Evolutionary conservation across 2,113 vertebrate species (phyloP), one percentile per base, ranked within the genome.

Genomic region (Ornithorhynchus anatinus): DNA sequence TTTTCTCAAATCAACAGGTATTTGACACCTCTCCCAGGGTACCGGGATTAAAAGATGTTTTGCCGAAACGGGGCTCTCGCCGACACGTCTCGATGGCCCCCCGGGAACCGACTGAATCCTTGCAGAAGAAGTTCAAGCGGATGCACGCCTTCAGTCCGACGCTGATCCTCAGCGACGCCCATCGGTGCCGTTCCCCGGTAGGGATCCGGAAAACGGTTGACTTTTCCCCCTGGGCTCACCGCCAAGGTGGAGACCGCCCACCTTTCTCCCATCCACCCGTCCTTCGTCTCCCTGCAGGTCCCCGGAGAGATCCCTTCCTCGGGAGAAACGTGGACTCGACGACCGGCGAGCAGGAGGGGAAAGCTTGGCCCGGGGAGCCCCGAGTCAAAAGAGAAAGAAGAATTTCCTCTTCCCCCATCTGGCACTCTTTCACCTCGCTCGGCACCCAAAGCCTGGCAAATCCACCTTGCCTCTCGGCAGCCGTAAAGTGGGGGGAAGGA

Each of bases 41-140:
- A 78, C 80, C 81, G 81, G 81, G 83, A 59, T 70, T 78, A 81
- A 85, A 88, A 80, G 81, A 85, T 84, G 70, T 85, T 88, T 81
- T 84, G 77, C 67, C 77, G 80, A 85, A 85, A 84, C 72, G 81
- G 60, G 81, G 60, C 78, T 78, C 80, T 80, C 81, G 72, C 59
- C 79, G 80, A 78, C 80, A 67, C 56, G 77, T 75, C 70, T 82
- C 65, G 78, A 78, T 78, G 64, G 43, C 50, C 80, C 52, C 29
- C 39, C 72, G 75, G 75, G 63, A 85, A 65, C n/a, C n/a, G n/a
- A n/a, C n/a, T n/a, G n/a, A n/a, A n/a, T n/a, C n/a, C n/a, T n/a
- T n/a, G n/a, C n/a, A n/a, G n/a, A n/a, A n/a, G n/a, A 82, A 72
- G 74, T 87, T 76, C 74, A 76, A 62, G 78, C 68, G 68, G 76